phyloP scores from a whole-genome alignment of 2,888 invertebrate species.

The Cataglyphis livida region DNA sequence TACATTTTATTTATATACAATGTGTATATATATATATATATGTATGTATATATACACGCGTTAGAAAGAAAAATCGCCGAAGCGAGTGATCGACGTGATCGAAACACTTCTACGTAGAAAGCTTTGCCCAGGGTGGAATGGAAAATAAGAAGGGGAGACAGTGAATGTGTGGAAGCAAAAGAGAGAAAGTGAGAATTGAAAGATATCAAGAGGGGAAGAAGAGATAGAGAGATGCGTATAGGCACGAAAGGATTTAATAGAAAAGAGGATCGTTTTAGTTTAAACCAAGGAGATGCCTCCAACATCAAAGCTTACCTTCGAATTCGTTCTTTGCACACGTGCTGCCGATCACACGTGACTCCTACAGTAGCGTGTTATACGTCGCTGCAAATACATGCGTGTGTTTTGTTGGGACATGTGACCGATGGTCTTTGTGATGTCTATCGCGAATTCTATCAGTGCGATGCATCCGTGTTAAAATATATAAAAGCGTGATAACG shows the following conservation, averaged over 20 bases:
- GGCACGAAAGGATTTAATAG: conserved; percentile 8
- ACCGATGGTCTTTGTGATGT: background rate
- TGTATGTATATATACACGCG: conserved; percentile 46
- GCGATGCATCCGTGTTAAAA: conserved; percentile 15
- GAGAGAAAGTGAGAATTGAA: conserved; percentile 24
- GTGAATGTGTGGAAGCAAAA: conserved; percentile 1
- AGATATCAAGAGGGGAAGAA: conserved; percentile 10
- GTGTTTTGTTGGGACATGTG: conserved; percentile 23
- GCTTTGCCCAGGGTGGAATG: conserved; percentile 71
- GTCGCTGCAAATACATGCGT: conserved; percentile 46
- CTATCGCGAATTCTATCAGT: background rate
- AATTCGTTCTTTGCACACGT: conserved; percentile 55
- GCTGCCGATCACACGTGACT: conserved; percentile 40
- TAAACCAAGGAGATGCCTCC: conserved; percentile 59
- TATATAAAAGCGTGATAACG: background rate
- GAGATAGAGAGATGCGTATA: conserved; percentile 17
- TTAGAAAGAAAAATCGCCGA: conserved; percentile 68
- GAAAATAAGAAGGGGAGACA: conserved; percentile 61
- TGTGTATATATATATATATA: background rate
- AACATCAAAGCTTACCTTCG: conserved; percentile 66
- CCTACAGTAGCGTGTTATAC: conserved; percentile 25
- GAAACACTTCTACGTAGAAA: conserved; percentile 72
- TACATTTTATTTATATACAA: conserved; percentile 37
- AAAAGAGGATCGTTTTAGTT: conserved; percentile 53
- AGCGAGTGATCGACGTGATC: conserved; percentile 67